Base-by-base conservation (phyloP, 2,113 vertebrate species). In the Otis tarda region DNA sequence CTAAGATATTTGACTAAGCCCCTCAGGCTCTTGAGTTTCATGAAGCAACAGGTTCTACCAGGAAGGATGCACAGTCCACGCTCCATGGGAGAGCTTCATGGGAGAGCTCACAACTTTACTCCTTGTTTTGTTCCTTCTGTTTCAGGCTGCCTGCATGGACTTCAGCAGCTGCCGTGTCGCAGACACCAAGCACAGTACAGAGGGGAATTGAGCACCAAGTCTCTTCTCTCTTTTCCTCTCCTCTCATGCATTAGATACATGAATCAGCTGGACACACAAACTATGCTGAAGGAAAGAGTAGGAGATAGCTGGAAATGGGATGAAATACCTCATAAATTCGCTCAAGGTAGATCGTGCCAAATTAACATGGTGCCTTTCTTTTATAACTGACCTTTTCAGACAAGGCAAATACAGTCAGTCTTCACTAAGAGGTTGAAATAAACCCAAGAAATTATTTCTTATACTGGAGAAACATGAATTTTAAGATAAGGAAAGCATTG, bases 31-130 rank as follows among this genome's bases (percentile, higher is more conserved):
- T 1, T 1, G 7, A 84, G 23, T 91, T 93, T 91, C 89, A 52
- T 81, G 76, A 93, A 64, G 76, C 80, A 92, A 78, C 83, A 93
- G 83, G 87, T 91, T 75, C 80, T 93, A 6, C 92, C 76, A 92
- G 87, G 87, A 91, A 79, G 52, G 65, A 73, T 57, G 41, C 49
- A 24, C 52, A 53, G 63, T 52, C 85, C 43, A 3, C 79, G 78
- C 80, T 89, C 52, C 52, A 35, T 64, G 52, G 86, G 80, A 90
- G 83, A 92, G 45, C 79, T 90, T 78, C 45, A 59, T 61, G 68
- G 68, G 37, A 43, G 84, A 94, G 61, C 82, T 80, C 70, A 85
- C 82, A 53, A 39, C 59, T 75, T 89, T 71, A 39, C 30, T 83
- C 52, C 25, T 79, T 71, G 49, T 31, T 91, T 68, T 84, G 3